phyloP scores from a whole-genome alignment of 2,113 vertebrate genomes.

The Tragelaphus strepsiceros region DNA sequence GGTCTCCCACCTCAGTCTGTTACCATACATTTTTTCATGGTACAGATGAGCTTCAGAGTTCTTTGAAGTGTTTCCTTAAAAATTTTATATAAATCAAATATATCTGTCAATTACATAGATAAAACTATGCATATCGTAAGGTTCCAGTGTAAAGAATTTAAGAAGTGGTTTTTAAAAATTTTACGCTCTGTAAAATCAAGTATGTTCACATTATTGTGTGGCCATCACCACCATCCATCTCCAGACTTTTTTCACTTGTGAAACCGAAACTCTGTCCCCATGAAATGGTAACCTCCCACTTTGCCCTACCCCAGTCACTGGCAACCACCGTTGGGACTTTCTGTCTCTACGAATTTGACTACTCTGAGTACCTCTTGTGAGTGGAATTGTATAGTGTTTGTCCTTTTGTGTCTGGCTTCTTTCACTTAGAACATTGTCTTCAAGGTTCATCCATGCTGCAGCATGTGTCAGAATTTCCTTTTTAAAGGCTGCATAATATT shows the following conservation, averaged over 20 bases:
- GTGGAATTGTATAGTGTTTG: neutral
- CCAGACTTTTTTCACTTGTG: neutral
- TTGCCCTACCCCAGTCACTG: neutral
- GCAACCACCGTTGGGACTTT: neutral
- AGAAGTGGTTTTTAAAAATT: neutral
- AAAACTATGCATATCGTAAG: neutral
- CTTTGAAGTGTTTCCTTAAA: neutral
- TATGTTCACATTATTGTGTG: fast-evolving
- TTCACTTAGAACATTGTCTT: neutral
- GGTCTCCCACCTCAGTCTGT: neutral
- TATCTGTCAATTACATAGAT: neutral
- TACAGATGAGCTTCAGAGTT: neutral
- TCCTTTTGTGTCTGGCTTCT: neutral
- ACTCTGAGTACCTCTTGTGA: neutral
- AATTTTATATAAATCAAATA: neutral
- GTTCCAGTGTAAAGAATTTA: neutral
- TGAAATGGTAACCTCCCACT: neutral
- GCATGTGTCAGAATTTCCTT: neutral
- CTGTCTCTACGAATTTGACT: neutral
- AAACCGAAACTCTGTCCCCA: neutral
- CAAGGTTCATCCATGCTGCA: too few species aligned
- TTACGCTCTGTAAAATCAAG: neutral
- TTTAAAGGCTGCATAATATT: neutral
- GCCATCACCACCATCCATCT: neutral
- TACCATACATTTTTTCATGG: neutral